Evolutionary conservation across 2,888 invertebrate species (phyloP), one percentile per base, ranked within the genome.

Genomic region (Byasa hedistus): DNA sequence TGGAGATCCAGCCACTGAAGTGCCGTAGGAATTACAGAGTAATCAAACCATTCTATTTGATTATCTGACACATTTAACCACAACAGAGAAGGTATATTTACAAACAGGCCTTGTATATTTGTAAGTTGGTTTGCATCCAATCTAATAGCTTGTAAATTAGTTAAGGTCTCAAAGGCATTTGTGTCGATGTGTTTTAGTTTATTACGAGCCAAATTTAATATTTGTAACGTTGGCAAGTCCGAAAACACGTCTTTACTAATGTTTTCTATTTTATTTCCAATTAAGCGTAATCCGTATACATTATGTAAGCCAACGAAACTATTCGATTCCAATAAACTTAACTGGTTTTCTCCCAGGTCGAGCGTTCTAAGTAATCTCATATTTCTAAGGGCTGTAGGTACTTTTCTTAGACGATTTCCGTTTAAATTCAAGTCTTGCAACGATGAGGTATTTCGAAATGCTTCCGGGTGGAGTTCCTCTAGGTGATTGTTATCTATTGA

Each of bases 21-120:
- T 70, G 95, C 95, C 75, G 93, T 91, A 19, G 98, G 98, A 71
- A 98, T 94, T 73, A 96, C 93, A 32, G 95, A 94, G 84, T 97
- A 98, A 89, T 98, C 97, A 87, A 98, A 98, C 93, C 96, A 95
- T 81, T 95, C 95, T 79, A 98, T 93, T 83, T 95, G 94, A 93
- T 98, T 98, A 91, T 97, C 97, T 72, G 97, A 97, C 79, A 98
- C 95, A 89, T 98, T 98, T 64, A 98, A 90, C 97, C 97, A 97
- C 79, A 97, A 92, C 73, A 98, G 89, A 76, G 95, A 96, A 17
- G 96, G 95, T 81, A 97, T 95, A 84, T 97, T 95, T 74, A 94
- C 94, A 84, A 98, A 98, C 71, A 98, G 92, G 54, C 96, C 96
- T 80, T 95, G 95, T 72, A 98, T 95, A 84, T 97, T 96, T 65